Evolutionary conservation across 2,113 vertebrate genomes (phyloP), one percentile per base, ranked within the genome.

Genomic region (Lathamus discolor): DNA sequence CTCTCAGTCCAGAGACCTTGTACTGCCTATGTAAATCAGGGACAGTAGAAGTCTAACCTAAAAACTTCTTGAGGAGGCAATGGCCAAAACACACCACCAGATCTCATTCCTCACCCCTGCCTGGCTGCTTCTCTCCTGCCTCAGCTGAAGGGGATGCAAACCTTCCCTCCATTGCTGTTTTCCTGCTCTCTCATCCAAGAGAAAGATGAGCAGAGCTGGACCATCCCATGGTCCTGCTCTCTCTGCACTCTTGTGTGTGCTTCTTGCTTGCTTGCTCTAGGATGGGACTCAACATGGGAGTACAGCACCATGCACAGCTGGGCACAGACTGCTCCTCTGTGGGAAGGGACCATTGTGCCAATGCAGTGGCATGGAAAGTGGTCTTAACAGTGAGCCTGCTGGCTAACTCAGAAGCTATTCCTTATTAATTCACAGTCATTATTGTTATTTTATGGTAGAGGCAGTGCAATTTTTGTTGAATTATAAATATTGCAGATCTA

Each of bases 401-500:
- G 8, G n/a, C 31, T 68, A 39, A 70, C 41, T 19, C 83, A 46
- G 20, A 91, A 88, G 57, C 67, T 84, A 43, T 86, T 93, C 74
- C 62, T 78, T 79, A 62, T 27, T 67, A 90, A 61, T 88, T 88
- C 88, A 74, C 63, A 91, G 76, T 72, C 83, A 90, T 96, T 90
- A 88, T 44, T 85, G 74, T 86, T 86, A 92, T 92, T 97, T 93
- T 86, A 91, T 93, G 91, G 80, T 84, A 92, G 83, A 73, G 70
- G 64, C 29, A 83, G 62, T 76, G 61, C 93, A 93, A 97, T 98
- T 97, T 97, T 96, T 95, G 68, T 97, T 68, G 68, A 95, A 97
- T 96, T 96, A 97, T 96, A 97, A 98, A 97, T 97, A 96, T 85
- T 78, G 10, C 87, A 96, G 84, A 89, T 74, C 67, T 80, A 54